phyloP scores from a whole-genome alignment of 2,797 vertebrate species.

The Gastrophryne carolinensis region DNA sequence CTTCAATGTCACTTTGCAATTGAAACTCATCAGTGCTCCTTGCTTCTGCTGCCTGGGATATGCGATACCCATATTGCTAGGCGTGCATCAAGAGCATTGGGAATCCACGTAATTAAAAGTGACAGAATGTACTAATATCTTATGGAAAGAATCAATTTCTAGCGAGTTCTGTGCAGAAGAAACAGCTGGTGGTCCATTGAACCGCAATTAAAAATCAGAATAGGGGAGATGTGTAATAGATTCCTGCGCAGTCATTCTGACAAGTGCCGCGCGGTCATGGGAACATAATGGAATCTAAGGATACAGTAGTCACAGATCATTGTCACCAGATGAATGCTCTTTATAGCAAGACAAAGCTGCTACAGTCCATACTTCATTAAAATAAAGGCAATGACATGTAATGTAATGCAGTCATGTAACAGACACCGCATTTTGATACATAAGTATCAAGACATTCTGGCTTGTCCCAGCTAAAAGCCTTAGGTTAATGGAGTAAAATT shows the following conservation, averaged over 20 bases:
- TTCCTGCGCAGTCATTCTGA: constrained; percentile 8
- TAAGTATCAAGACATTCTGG: too few species aligned
- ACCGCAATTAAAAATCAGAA: constrained; percentile 36
- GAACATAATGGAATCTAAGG: constrained; percentile 15
- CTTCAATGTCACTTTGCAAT: constrained; percentile 30
- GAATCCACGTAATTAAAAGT: constrained; percentile 43
- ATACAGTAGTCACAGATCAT: neutral
- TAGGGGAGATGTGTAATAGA: constrained; percentile 31
- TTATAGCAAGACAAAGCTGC: neutral
- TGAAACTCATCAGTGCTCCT: neutral
- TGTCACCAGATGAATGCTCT: neutral
- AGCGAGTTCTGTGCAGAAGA: constrained; percentile 13
- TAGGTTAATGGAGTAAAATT: too few species aligned
- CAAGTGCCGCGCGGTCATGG: constrained; percentile 22
- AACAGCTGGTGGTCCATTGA: constrained; percentile 48
- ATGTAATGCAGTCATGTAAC: neutral
- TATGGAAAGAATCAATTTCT: constrained; percentile 41
- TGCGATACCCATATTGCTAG: constrained; percentile 41
- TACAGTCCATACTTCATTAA: neutral
- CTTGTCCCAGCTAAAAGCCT: too few species aligned
- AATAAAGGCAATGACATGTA: neutral
- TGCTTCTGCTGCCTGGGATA: constrained; percentile 33
- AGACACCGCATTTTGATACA: too few species aligned
- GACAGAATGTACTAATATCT: constrained; percentile 51
- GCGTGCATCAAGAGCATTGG: constrained; percentile 16